Conservation (phyloP, 2,113 vertebrate species). For the Garra rufa region DNA sequence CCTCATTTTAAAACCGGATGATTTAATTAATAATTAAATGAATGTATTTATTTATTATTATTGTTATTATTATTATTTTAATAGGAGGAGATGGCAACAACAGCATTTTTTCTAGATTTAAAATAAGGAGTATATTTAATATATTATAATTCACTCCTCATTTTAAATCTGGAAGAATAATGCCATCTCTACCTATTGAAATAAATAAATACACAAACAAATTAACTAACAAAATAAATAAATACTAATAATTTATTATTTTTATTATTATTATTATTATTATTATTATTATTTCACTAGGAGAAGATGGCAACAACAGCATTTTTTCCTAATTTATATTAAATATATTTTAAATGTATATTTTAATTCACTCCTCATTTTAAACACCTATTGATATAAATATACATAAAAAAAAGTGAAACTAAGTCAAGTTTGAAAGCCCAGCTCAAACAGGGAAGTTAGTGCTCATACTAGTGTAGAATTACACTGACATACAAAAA, state of each 20-base stretch:
- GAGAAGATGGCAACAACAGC: too few species aligned
- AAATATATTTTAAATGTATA: too few species aligned
- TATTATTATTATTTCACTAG: too few species aligned
- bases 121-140: background rate
- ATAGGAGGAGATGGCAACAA: too few species aligned
- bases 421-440: background rate
- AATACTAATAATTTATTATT: too few species aligned
- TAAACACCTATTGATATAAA: background rate
- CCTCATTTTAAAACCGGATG: too few species aligned
- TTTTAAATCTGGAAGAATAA: background rate
- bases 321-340: too few species aligned
- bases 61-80: too few species aligned
- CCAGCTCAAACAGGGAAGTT: background rate
- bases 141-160: background rate
- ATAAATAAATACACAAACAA: background rate
- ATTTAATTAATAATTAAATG: too few species aligned
- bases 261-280: too few species aligned
- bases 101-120: background rate
- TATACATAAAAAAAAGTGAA: background rate
- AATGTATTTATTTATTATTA: too few species aligned
- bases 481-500: background rate
- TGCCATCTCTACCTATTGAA: background rate
- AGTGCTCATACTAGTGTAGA: constrained; percentile 2
- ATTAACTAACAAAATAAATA: background rate
- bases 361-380: too few species aligned